These are phyloP conservation scores for Polyommatus icarus DNA, from an alignment of 2,888 invertebrate genomes.

Conservation along the genomic window DNA sequence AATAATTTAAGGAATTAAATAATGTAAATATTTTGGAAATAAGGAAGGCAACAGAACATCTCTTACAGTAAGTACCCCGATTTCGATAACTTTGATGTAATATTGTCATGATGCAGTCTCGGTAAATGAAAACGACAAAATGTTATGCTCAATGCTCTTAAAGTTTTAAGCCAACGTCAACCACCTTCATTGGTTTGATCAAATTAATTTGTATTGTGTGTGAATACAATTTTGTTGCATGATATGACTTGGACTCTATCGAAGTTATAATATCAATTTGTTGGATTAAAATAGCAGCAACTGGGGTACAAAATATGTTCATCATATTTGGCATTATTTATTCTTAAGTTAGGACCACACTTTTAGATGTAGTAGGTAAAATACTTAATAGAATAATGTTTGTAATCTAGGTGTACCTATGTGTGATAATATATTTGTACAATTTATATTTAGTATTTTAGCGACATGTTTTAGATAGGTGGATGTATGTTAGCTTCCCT, in stretches of 20 bases:
- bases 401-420: constrained; percentile 9
- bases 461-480: background rate
- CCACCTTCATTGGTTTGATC: too few species aligned
- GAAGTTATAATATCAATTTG: too few species aligned
- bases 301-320: background rate
- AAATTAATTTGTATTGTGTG: too few species aligned
- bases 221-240: too few species aligned
- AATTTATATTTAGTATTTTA: constrained; percentile 22
- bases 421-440: constrained; percentile 28
- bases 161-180: too few species aligned
- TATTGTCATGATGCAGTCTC: too few species aligned
- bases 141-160: too few species aligned
- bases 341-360: background rate
- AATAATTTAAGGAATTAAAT: background rate
- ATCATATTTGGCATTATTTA: background rate
- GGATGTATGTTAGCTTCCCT: constrained; percentile 7
- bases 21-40: background rate
- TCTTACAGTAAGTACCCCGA: background rate
- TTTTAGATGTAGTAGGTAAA: constrained; percentile 1
- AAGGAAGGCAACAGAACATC: background rate
- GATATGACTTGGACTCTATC: too few species aligned
- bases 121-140: too few species aligned
- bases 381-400: constrained; percentile 29
- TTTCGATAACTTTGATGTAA: too few species aligned
- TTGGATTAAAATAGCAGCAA: background rate